Evolutionary conservation across 1,140 invertebrate species (phyloP), one percentile per base, ranked within the genome.

Genomic region (Colletes gigas): DNA sequence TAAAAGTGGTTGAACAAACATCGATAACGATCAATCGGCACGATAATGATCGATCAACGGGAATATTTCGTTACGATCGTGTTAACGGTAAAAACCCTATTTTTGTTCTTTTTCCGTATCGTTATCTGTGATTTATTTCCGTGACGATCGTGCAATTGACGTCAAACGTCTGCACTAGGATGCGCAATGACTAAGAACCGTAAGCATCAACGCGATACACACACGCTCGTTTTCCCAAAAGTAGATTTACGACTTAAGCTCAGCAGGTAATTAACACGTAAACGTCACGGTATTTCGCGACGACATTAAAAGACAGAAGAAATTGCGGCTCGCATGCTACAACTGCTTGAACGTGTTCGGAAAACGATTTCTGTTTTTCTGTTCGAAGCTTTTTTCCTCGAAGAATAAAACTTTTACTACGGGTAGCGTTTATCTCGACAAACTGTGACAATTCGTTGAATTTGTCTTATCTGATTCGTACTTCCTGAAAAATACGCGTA

Each of bases 1-100:
- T 98, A 93, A 93, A 96, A 91, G 83, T 90, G 39, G 72, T 39
- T 14, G 0, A 65, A 65, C 30, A 47, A 69, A 14, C 5, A 2
- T 3, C 8, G 41, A 69, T 77, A 69, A 70, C n/a, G 52, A 74
- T 66, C 44, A n/a, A 73, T 14, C 6, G 15, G 52, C 0, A 4
- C 4, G 39, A 17, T 67, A 57, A 55, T 4, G 14, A 59, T 65
- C 41, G n/a, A 67, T 3, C 8, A 21, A 69, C 8, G 30, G 6
- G 30, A 8, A 15, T 55, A 44, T 62, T 82, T 57, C 7, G 2
- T 73, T 68, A 50, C 15, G 8, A 70, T 60, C 52, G 47, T 21
- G 14, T 70, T 55, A 12, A 70, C 47, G 41, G 15, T 2, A 17
- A 12, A 12, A 7, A 15, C 0, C 47, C 0, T 6, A 55, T 69